Evolutionary conservation across 2,888 invertebrate genomes (phyloP), one percentile per base, ranked within the genome.

Genomic region (Cecidostiba fungosa): DNA sequence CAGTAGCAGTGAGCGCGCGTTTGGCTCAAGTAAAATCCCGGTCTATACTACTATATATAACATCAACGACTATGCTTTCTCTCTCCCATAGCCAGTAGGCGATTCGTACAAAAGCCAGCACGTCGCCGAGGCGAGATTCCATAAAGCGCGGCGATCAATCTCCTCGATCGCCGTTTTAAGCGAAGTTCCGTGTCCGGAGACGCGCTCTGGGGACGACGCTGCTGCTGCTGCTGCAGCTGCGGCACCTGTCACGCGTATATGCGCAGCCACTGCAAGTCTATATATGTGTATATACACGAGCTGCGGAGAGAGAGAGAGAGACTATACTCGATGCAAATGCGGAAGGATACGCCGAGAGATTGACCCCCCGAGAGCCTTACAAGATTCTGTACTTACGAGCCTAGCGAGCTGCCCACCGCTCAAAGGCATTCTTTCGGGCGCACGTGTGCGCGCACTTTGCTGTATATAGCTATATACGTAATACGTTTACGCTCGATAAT

Each of bases 61-160:
- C n/a, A 4, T n/a, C 6, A 6, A n/a, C 54, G 50, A 3, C 50
- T 50, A 6, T 16, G 50, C 50, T 19, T 10, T 16, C 16, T 50
- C 47, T 16, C 47, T 50, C 47, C 10, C 50, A 8, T 10, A 59
- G n/a, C 8, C 36, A 47, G n/a, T n/a, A n/a, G 23, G 14, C 36
- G 54, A 59, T 77, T 77, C 36, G 62, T 47, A 73, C 73, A 81
- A 81, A 81, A 62, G 72, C 16, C 43, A 39, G 26, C 19, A 3
- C 39, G 66, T 36, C 12, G 59, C 32, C 12, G 47, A 66, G 16
- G 54, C 23, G 39, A 10, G 23, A 39, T 66, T 62, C 62, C 59
- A 70, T 74, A 66, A 59, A 77, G 76, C 77, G 72, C 39, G 23
- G 32, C 83, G 77, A 86, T 86, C 86, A 80, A 86, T 83, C 85